These are phyloP conservation scores for Stegodyphus dumicola DNA, from an alignment of 1,140 invertebrate species.

Conservation along the genomic window DNA sequence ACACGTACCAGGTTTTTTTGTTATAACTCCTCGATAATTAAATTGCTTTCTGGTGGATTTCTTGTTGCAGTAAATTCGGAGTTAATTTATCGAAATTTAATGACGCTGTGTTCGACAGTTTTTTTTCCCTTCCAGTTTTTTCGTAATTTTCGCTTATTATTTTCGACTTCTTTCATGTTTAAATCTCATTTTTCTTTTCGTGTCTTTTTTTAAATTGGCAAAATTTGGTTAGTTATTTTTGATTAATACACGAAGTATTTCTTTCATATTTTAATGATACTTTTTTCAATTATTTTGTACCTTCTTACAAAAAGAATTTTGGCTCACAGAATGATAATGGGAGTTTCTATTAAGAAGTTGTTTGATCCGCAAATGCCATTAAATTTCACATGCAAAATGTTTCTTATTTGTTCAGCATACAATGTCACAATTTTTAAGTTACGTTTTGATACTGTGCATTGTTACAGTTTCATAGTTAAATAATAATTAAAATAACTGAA, in stretches of 20 bases:
- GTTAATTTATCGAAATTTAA: constrained; percentile 45
- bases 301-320: neutral
- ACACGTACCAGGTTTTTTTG: too few species aligned
- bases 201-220: neutral
- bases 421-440: too few species aligned
- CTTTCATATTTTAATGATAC: neutral
- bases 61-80: constrained; percentile 1
- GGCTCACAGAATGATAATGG: too few species aligned
- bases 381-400: too few species aligned
- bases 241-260: neutral
- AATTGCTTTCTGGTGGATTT: constrained; percentile 14
- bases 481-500: too few species aligned
- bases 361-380: too few species aligned
- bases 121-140: constrained; percentile 3
- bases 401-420: too few species aligned
- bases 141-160: constrained; percentile 20
- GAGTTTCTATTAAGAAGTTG: too few species aligned
- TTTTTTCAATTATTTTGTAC: neutral
- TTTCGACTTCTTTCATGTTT: neutral
- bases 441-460: too few species aligned
- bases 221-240: neutral
- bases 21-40: constrained; percentile 22
- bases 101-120: constrained; percentile 5
- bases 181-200: too few species aligned
- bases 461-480: too few species aligned